Conservation (phyloP, 1,140 invertebrate species). For the Ladona fulva region DNA sequence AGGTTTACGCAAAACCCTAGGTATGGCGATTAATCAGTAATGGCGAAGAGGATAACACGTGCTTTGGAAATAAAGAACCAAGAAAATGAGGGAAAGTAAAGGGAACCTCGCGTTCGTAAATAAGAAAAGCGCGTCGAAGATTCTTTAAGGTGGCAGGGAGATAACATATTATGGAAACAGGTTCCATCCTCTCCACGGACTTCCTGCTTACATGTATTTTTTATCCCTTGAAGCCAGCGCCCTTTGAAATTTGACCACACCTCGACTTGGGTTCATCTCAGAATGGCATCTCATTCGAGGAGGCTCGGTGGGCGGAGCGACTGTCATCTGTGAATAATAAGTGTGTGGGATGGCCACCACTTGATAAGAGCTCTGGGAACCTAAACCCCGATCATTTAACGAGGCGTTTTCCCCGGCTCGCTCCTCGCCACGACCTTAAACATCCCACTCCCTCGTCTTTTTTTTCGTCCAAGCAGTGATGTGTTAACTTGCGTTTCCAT, state of each 20-base stretch:
- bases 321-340: constrained; percentile 10
- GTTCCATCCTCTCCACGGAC: not conserved
- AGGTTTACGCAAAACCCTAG: too few species aligned
- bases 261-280: not conserved
- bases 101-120: not conserved
- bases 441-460: not conserved
- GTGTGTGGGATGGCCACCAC: not conserved
- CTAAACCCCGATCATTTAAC: not conserved
- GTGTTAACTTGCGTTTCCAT: not conserved
- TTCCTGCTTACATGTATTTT: not conserved
- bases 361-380: not conserved
- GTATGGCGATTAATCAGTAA: too few species aligned
- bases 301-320: not conserved
- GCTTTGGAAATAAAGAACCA: too few species aligned
- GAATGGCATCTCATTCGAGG: not conserved
- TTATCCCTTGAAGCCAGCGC: not conserved
- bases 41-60: too few species aligned
- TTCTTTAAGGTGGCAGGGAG: too few species aligned
- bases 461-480: not conserved
- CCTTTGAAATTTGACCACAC: not conserved
- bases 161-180: too few species aligned
- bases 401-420: not conserved
- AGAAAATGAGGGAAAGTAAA: too few species aligned
- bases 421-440: not conserved
- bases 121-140: not conserved